Conservation (phyloP, 2,888 invertebrate genomes). For the Caenorhabditis becei region DNA sequence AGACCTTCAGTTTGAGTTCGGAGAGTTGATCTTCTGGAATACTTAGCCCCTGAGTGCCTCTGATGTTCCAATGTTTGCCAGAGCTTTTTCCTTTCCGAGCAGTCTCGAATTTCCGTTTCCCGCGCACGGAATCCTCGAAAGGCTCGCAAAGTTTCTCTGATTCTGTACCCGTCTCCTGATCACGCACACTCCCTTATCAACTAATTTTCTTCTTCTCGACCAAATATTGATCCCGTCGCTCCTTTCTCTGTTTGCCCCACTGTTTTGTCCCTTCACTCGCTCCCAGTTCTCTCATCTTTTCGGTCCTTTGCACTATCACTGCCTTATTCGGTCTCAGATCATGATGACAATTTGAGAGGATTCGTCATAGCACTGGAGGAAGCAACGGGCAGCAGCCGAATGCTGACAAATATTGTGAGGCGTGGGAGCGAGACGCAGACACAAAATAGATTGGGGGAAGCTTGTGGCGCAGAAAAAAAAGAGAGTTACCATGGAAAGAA, state of each 20-base stretch:
- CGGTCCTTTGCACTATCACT: slow-evolving; percentile 9
- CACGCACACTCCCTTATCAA: slow-evolving; percentile 38
- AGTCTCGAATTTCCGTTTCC: slow-evolving; percentile 27
- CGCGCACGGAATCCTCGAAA: neutral
- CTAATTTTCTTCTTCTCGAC: slow-evolving; percentile 31
- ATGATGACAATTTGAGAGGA: slow-evolving; percentile 52
- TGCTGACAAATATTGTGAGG: slow-evolving; percentile 57
- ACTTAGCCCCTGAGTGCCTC: neutral
- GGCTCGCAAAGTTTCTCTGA: slow-evolving; percentile 22
- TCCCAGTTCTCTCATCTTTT: slow-evolving; percentile 15
- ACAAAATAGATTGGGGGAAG: slow-evolving; percentile 39
- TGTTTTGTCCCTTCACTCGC: slow-evolving; percentile 9
- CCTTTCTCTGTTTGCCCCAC: slow-evolving; percentile 19
- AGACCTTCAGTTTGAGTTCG: neutral
- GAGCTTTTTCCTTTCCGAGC: neutral
- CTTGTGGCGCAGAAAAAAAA: slow-evolving; percentile 28
- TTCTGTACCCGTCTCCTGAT: slow-evolving; percentile 25
- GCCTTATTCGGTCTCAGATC: slow-evolving; percentile 1
- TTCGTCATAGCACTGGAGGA: slow-evolving; percentile 24
- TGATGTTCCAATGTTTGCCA: neutral
- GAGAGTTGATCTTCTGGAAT: neutral
- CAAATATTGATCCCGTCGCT: slow-evolving; percentile 55
- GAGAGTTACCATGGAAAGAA: slow-evolving; percentile 42
- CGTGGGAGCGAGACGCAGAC: slow-evolving; percentile 29
- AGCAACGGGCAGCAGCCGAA: slow-evolving; percentile 24